These are phyloP conservation scores for Rhinogobius similis DNA, from an alignment of 2,113 vertebrate genomes.

Conservation along the genomic window DNA sequence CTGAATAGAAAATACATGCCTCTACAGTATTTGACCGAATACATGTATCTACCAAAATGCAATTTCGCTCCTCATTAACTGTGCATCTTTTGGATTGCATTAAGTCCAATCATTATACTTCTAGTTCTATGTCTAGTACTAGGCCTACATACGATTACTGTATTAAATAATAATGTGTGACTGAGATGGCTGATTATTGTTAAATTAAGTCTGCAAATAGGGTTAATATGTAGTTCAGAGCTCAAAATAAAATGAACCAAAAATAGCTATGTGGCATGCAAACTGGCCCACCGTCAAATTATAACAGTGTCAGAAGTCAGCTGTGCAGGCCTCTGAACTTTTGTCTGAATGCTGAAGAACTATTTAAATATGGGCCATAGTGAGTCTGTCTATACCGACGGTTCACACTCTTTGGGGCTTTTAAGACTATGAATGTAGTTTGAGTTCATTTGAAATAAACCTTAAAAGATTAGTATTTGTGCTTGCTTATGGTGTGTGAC, in stretches of 20 bases:
- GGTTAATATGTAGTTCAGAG: constrained; percentile 1
- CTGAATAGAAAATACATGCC: no score
- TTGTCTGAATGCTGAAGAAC: constrained; percentile 8
- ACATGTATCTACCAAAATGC: not conserved
- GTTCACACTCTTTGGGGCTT: not conserved
- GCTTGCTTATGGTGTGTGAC: no score
- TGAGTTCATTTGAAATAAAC: not conserved
- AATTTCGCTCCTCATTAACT: not conserved
- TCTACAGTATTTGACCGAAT: not conserved
- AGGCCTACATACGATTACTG: no score
- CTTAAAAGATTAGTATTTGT: no score
- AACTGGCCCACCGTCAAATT: constrained; percentile 22
- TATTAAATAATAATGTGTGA: no score
- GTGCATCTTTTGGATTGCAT: not conserved
- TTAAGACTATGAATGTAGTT: not conserved
- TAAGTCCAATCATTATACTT: not conserved
- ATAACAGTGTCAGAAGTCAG: constrained; percentile 30
- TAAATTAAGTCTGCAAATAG: not conserved
- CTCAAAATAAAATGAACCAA: not conserved
- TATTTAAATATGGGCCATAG: constrained; percentile 15
- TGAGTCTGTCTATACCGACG: constrained; percentile 4
- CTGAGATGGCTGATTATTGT: not conserved
- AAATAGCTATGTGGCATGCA: constrained; percentile 11
- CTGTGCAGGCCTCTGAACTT: constrained; percentile 6
- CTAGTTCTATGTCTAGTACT: not conserved